These are phyloP conservation scores for Eledona agricola DNA, from an alignment of 2,888 invertebrate genomes.

Conservation along the genomic window DNA sequence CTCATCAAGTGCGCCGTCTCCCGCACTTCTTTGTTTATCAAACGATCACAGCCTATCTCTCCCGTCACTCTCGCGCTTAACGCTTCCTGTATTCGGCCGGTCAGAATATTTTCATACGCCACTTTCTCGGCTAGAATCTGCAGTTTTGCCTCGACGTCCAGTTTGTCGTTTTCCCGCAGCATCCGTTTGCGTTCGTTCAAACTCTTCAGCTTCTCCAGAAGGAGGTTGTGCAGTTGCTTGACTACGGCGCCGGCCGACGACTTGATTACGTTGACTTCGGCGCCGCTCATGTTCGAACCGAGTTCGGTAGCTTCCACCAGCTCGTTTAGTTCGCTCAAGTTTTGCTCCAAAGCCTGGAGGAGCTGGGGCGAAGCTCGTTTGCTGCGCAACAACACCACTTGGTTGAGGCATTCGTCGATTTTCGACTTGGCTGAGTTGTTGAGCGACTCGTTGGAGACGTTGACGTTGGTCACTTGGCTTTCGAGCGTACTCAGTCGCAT, in stretches of 20 bases:
- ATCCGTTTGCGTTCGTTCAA: slow-evolving; percentile 73
- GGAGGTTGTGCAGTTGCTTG: slow-evolving; percentile 72
- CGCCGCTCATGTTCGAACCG: slow-evolving; percentile 58
- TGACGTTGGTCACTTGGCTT: slow-evolving; percentile 75
- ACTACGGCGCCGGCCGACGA: slow-evolving; percentile 70
- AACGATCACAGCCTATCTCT: slow-evolving; percentile 66
- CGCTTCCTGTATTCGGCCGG: slow-evolving; percentile 73
- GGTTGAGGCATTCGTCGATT: slow-evolving; percentile 73
- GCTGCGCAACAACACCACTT: slow-evolving; percentile 71
- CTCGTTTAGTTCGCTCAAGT: slow-evolving; percentile 70
- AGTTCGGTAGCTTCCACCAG: slow-evolving; percentile 68
- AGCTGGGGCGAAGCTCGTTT: slow-evolving; percentile 68
- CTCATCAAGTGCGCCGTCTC: slow-evolving; percentile 82
- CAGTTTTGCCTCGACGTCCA: slow-evolving; percentile 73
- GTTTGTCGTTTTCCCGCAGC: slow-evolving; percentile 72
- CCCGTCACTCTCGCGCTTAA: slow-evolving; percentile 60
- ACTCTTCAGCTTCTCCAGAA: slow-evolving; percentile 74
- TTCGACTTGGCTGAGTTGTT: slow-evolving; percentile 72
- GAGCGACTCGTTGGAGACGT: slow-evolving; percentile 69
- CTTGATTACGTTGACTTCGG: slow-evolving; percentile 66
- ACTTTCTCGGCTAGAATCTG: slow-evolving; percentile 81
- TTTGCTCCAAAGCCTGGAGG: slow-evolving; percentile 51
- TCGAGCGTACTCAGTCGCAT: slow-evolving; percentile 80
- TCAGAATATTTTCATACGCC: slow-evolving; percentile 77
- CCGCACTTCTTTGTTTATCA: slow-evolving; percentile 74